Base-by-base conservation (phyloP, 2,888 invertebrate species). In the Megamerina dolium region DNA sequence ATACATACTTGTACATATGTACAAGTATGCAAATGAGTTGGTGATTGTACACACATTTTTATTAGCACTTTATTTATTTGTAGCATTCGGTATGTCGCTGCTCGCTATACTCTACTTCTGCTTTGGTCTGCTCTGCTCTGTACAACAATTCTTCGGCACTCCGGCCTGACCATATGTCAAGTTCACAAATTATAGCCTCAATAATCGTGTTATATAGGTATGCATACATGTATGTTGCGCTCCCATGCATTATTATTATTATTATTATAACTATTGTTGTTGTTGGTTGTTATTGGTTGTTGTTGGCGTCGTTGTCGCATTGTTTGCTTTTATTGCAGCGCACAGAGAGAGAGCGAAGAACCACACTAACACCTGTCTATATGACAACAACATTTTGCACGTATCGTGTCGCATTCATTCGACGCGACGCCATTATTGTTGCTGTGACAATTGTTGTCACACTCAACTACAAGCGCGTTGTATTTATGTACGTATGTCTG, bases 151-250 rank as follows among this genome's bases (percentile, higher is more conserved):
- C n/a, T n/a, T n/a, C 34, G 12, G 33, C 18, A 5, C 19, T 5
- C 34, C 34, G 10, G 18, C 20, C 34, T 35, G 35, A 43, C 47
- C 51, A 46, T 46, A 48, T 49, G 51, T 45, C 51, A 49, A 45
- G 44, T 49, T 48, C 52, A 54, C 54, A 54, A 54, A 54, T 54
- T 54, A 54, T 54, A 20, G 54, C 47, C 45, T 48, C 48, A 48
- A 50, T 54, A 54, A 54, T 49, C 48, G 43, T 52, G 49, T 52
- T 51, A 49, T 50, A 52, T 49, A 42, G 40, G n/a, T n/a, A n/a
- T 48, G 29, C 37, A 41, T 12, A 44, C 31, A 30, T 41, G n/a
- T n/a, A n/a, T 45, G 45, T 41, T 37, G 45, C 37, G 37, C 27
- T 20, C 40, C 8, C 14, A 8, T 13, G 13, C 14, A 13, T 12